These are phyloP conservation scores for Blastobasis lacticolella DNA, from an alignment of 2,888 invertebrate genomes.

Conservation along the genomic window DNA sequence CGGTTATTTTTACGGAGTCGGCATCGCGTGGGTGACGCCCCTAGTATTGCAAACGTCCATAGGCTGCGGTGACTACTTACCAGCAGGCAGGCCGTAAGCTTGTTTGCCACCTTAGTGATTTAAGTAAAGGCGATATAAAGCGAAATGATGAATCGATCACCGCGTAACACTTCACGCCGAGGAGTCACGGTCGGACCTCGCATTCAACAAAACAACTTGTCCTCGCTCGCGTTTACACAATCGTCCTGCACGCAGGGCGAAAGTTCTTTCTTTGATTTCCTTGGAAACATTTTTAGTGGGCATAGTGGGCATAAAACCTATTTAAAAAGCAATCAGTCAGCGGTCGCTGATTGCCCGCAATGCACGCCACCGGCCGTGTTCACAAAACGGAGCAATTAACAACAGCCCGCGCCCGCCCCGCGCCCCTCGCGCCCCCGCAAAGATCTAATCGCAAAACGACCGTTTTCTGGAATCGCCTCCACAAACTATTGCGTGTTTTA, in stretches of 20 bases:
- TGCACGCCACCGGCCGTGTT: slow-evolving; percentile 70
- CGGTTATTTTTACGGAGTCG: too few species aligned
- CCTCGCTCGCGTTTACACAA: slow-evolving; percentile 44
- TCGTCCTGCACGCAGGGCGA: slow-evolving; percentile 47
- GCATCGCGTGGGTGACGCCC: too few species aligned
- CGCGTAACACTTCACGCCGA: slow-evolving; percentile 3
- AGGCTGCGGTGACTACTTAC: too few species aligned
- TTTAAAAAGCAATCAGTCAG: slow-evolving; percentile 75
- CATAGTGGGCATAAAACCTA: slow-evolving; percentile 69
- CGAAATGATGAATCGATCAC: too few species aligned
- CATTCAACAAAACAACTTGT: slow-evolving; percentile 44
- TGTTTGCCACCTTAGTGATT: too few species aligned
- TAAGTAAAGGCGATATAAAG: too few species aligned
- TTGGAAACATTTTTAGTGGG: slow-evolving; percentile 46
- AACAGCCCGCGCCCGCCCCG: slow-evolving; percentile 46
- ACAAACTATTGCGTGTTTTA: slow-evolving; percentile 66
- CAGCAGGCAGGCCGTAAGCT: too few species aligned
- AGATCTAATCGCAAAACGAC: slow-evolving; percentile 73
- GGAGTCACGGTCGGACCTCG: slow-evolving; percentile 32
- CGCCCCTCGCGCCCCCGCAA: slow-evolving; percentile 26
- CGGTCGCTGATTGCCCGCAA: slow-evolving; percentile 64
- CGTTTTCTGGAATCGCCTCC: slow-evolving; percentile 73
- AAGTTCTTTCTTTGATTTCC: slow-evolving; percentile 59
- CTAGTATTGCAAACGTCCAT: too few species aligned
- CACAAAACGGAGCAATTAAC: slow-evolving; percentile 75